Evolutionary conservation across 2,797 vertebrate genomes (phyloP), one percentile per base, ranked within the genome.

Genomic region (Acestrorhynchus altus): DNA sequence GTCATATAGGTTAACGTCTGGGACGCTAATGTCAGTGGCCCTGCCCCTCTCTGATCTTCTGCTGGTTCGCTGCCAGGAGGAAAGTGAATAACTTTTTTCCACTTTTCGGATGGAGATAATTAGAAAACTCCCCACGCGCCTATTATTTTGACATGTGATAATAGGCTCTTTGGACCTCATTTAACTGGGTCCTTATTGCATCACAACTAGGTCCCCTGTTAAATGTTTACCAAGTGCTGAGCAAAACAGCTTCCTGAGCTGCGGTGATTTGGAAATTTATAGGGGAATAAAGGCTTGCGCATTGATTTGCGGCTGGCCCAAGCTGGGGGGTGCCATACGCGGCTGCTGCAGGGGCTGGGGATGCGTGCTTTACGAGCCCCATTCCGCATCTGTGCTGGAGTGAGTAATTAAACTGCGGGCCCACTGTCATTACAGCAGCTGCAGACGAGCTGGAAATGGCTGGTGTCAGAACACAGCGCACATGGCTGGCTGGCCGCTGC

Each of bases 271-370:
- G 42, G 84, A 89, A 89, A 93, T 92, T 93, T 92, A 93, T 86
- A 79, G 81, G 77, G 87, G 87, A 92, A 92, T 91, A 88, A 92
- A 91, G 88, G 89, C 90, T 92, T 92, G 91, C 88, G 84, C 84
- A 84, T 85, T 88, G 89, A 93, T 91, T 90, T 91, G 88, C 77
- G 79, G 86, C 84, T 84, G 86, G 84, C 85, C 46, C 42, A 73
- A 74, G 79, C 54, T 16, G 46, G 39, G 72, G 57, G 44, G 76
- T 80, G 85, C 87, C 89, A 88, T 88, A 87, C 86, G 88, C 85
- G 88, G 87, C 11, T 64, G 44, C 88, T 88, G 85, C 88, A 83
- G 86, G 86, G 84, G 85, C 46, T 44, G 77, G 64, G 72, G 63
- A 80, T 82, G 73, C 85, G 82, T 87, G 87, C 88, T 91, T 91